Base-by-base conservation (phyloP, 2,797 vertebrate genomes). In the Tolypeutes matacus region DNA sequence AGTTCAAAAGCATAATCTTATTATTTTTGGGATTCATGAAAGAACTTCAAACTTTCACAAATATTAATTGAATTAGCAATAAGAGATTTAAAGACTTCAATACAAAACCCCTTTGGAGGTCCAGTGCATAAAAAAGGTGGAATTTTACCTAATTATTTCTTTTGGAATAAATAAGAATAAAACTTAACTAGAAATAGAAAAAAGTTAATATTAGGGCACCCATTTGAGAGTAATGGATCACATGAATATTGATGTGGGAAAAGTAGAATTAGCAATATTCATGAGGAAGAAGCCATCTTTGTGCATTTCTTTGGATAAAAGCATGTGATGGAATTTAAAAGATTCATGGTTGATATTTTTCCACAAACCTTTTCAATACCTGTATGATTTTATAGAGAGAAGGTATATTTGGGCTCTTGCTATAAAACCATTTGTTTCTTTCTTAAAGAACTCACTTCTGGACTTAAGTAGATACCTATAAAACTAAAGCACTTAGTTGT, bases 381-480 rank as follows among this genome's bases (percentile, higher is more conserved):
- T 62, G 7, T 49, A 6, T 77, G 21, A 17, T 89, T 64, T 83
- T 86, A 29, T 39, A 42, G 31, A 51, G 36, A 7, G 0, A 58
- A 65, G 9, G 0, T 70, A 7, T 42, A 5, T 84, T 86, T 60
- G 42, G 46, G 46, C 21, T 56, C 21, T 31, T 86, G 69, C 70
- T 89, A 29, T 34, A 75, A 49, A 65, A 27, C 10, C 49, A 70
- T n/a, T 31, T 91, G 7, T 93, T 83, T 80, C 27, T 89, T 87
- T 92, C 65, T 27, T n/a, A 62, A 86, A 93, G 15, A 73, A 53
- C 11, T 93, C 78, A 69, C 49, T 27, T 78, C 51, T 84, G 42
- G 53, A 18, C 17, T 64, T 62, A 73, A 67, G 27, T 53, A 56
- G 75, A 42, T 46, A 56, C 9, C 21, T 83, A 21, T 3, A 76